A percentile compares a stretch with the other conserved stretches of the same genome.
phyloP scores from a whole-genome alignment of 2,888 invertebrate species.

The Melitaea athalia region DNA sequence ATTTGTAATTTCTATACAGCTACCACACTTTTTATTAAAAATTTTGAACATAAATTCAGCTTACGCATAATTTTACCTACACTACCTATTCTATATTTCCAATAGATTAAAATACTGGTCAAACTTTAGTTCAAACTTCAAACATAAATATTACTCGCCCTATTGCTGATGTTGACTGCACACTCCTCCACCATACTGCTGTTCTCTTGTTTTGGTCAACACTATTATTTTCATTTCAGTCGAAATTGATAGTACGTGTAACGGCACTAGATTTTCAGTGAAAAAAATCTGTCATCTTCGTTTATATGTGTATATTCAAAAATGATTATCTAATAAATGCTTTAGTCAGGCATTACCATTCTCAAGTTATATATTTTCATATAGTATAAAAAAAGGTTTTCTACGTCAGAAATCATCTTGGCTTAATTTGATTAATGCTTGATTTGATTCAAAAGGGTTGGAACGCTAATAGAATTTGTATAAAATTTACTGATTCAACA shows the following conservation, averaged over 20 bases:
- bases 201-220: constrained; percentile 62
- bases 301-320: not conserved
- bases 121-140: constrained; percentile 67
- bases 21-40: constrained; percentile 66
- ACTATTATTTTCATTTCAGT: constrained; percentile 55
- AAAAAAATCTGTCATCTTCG: constrained; percentile 38
- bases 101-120: constrained; percentile 61
- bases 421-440: constrained; percentile 58
- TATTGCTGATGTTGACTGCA: constrained; percentile 68
- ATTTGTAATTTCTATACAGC: constrained; percentile 58
- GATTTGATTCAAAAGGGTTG: constrained; percentile 76
- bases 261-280: constrained; percentile 27
- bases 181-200: constrained; percentile 66
- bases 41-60: constrained; percentile 52
- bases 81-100: constrained; percentile 71
- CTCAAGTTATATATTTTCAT: constrained; percentile 40
- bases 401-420: constrained; percentile 58
- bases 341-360: constrained; percentile 6
- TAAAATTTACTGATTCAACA: constrained; percentile 60
- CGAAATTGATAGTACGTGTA: constrained; percentile 23
- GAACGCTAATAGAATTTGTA: constrained; percentile 74
- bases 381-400: constrained; percentile 63
- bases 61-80: constrained; percentile 60
- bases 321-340: not conserved
- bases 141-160: constrained; percentile 79